Evolutionary conservation across 2,797 vertebrate species (phyloP).

Genomic region (Macropodus opercularis): DNA sequence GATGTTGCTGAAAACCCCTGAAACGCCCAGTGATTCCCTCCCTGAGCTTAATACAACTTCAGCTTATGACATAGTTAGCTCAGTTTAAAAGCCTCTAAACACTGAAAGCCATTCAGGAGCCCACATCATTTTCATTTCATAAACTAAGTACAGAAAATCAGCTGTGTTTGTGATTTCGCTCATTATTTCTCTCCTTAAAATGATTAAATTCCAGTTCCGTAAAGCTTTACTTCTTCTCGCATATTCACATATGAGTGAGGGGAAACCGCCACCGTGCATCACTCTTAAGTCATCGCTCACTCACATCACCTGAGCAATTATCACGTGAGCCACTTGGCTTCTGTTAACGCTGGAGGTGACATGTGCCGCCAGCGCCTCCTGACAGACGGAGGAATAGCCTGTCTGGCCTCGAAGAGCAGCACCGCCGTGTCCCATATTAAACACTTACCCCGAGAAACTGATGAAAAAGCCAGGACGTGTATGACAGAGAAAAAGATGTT

Average conservation of each 20-base stretch:
- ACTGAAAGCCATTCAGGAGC: slow-evolving; percentile 11
- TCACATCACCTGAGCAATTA: slow-evolving; percentile 12
- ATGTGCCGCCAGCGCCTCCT: slow-evolving; percentile 16
- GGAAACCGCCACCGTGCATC: slow-evolving; percentile 8
- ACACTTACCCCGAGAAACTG: slow-evolving; percentile 9
- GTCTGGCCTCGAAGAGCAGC: slow-evolving; percentile 24
- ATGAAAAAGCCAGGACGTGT: slow-evolving; percentile 9
- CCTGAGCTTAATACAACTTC: slow-evolving; percentile 8
- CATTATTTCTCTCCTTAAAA: not conserved
- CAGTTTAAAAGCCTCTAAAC: not conserved
- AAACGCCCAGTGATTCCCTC: not conserved
- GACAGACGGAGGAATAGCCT: slow-evolving; percentile 20
- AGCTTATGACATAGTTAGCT: slow-evolving; percentile 10
- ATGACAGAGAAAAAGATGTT: slow-evolving; percentile 27
- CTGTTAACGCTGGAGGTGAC: slow-evolving; percentile 35
- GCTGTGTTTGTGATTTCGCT: not conserved
- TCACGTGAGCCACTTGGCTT: slow-evolving; percentile 31
- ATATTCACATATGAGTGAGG: slow-evolving; percentile 10
- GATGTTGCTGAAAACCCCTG: slow-evolving; percentile 45
- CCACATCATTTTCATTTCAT: slow-evolving; percentile 4
- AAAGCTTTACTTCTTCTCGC: not conserved
- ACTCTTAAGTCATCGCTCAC: slow-evolving; percentile 23
- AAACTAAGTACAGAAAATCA: not conserved
- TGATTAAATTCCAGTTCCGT: not conserved
- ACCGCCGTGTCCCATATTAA: slow-evolving; percentile 8